Base-by-base conservation (phyloP, 2,888 invertebrate species). In the Caenorhabditis japonica region DNA sequence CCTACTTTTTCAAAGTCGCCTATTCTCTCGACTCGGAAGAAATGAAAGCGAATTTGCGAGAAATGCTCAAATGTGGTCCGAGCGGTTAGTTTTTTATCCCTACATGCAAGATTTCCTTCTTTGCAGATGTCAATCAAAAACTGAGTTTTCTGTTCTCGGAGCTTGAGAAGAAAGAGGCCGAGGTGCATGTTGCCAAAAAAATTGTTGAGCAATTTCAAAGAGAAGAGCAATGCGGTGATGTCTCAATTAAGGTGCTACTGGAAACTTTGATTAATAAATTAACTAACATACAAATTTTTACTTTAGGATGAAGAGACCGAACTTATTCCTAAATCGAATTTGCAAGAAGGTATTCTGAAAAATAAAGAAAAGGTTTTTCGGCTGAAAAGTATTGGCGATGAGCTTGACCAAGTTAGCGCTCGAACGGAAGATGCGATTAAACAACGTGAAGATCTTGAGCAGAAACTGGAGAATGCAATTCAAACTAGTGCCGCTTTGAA, bases 301-400 rank as follows among this genome's bases (percentile, higher is more conserved):
- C 7, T 53, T 41, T n/a, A 53, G 53, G 53, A 53, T 27, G 53
- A 41, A 13, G 53, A n/a, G n/a, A n/a, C n/a, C n/a, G n/a, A n/a
- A n/a, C n/a, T n/a, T n/a, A 53, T 27, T 25, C 53, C 25, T 39
- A 25, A 2, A 1, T 53, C 5, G 12, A n/a, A 27, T 15, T 1
- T 36, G 2, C n/a, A 39, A 13, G 53, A 41, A 12, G 53, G 41
- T 4, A 39, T 15, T 5, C 30, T 25, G 23, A 10, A 1, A 5
- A 41, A 53, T 12, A 27, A 7, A 19, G 27, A 53, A 2, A 38
- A 38, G 12, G 23, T 7, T 7, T 15, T 27, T 13, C n/a, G n/a
- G n/a, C n/a, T n/a, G n/a, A n/a, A n/a, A n/a, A 27, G 5, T 21
- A 41, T 36, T 5, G 39, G 17, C 8, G 53, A 53, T 17, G 53